Base-by-base conservation (phyloP, 2,888 invertebrate species). In the Stenchaetothrips biformis region DNA sequence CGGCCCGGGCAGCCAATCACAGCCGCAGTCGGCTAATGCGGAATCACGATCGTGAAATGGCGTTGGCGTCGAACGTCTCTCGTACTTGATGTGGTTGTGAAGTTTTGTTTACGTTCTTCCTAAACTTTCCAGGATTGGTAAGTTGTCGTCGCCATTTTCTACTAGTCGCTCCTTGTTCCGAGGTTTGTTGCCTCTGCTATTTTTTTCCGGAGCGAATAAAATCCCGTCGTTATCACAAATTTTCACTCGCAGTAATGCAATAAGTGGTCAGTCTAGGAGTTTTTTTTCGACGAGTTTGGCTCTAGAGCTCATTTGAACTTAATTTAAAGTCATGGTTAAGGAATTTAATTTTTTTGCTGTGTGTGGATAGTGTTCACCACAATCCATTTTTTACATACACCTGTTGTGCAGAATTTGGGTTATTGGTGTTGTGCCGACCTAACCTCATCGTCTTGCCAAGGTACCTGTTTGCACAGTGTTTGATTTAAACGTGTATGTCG, bases 31-130 rank as follows among this genome's bases (percentile, higher is more conserved):
- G 67, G 67, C 67, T 25, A 74, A 74, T 74, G 67, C 67, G 67
- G 67, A 74, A 74, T 74, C 67, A 74, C 67, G 25, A 74, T 74
- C 67, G 25, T 21, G 67, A 74, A 74, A 74, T 74, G 67, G 67
- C 67, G 67, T 74, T 74, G 67, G 67, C 67, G 67, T 74, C 67
- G 67, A 74, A 74, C 67, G 67, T 74, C 25, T 74, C 67, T 74
- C 67, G 67, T 74, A 74, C 67, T 74, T 74, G 67, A 74, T 74
- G 67, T 74, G 67, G 67, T 74, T 74, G 67, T 74, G 67, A 74
- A 74, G 67, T 74, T 74, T 74, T 74, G 67, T 74, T 74, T 74
- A 74, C 67, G 67, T 74, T 74, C 67, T 74, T 74, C 67, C 67
- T 11, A 74, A 74, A 74, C 67, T 74, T 74, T 74, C 67, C 67